Evolutionary conservation across 2,888 invertebrate genomes (phyloP).

Genomic region (Trissolcus japonicus): DNA sequence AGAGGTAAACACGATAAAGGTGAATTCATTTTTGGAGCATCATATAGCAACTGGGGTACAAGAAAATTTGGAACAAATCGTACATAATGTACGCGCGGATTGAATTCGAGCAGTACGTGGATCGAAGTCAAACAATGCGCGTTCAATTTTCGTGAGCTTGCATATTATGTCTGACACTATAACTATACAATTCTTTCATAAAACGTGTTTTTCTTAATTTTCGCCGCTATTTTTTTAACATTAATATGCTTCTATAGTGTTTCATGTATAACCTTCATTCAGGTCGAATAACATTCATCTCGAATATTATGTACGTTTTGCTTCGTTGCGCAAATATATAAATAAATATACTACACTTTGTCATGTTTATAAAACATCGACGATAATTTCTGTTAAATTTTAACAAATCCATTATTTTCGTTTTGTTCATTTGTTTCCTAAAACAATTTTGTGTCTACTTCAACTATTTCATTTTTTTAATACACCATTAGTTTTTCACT

Average conservation of each 20-base stretch:
- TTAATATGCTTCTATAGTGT: conserved; percentile 62
- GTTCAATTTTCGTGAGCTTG: conserved; percentile 60
- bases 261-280: conserved; percentile 65
- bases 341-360: conserved; percentile 73
- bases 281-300: conserved; percentile 70
- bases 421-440: conserved; percentile 63
- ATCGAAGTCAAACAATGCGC: conserved; percentile 26
- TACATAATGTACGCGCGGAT: conserved; percentile 53
- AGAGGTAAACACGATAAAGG: conserved; percentile 9
- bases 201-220: conserved; percentile 63
- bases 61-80: conserved; percentile 36
- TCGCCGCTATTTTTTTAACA: conserved; percentile 65
- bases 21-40: conserved; percentile 21
- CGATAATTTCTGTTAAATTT: conserved; percentile 75
- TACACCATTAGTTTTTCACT: conserved; percentile 23
- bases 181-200: conserved; percentile 68
- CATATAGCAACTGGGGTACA: conserved; percentile 14
- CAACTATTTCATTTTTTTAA: conserved; percentile 53
- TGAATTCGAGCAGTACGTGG: conserved; percentile 3
- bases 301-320: conserved; percentile 69
- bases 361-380: conserved; percentile 76
- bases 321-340: conserved; percentile 71
- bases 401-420: conserved; percentile 69
- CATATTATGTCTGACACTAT: conserved; percentile 58
- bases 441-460: conserved; percentile 64